These are phyloP conservation scores for Drosophila prostipennis DNA, from an alignment of 2,888 invertebrate genomes.

Conservation along the genomic window DNA sequence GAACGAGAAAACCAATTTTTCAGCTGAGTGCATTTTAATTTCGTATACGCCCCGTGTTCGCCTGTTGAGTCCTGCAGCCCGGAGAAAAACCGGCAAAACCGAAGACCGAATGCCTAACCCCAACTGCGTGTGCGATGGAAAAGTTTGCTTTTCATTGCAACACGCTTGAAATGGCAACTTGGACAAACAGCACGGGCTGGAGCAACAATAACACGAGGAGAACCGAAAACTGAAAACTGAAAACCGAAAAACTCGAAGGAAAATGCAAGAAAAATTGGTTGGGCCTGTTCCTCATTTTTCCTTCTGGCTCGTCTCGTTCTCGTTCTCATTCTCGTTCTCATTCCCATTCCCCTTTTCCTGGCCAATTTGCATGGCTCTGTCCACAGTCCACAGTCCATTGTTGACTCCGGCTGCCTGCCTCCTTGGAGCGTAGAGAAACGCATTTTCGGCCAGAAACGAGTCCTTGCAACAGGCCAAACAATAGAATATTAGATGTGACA, in stretches of 20 bases:
- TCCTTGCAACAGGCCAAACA: constrained; percentile 53
- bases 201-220: constrained; percentile 16
- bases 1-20: constrained; percentile 83
- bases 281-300: constrained; percentile 14
- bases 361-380: constrained; percentile 42
- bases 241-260: constrained; percentile 4
- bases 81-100: constrained; percentile 21
- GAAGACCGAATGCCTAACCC: constrained; percentile 6
- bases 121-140: constrained; percentile 53
- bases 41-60: constrained; percentile 71
- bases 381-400: constrained; percentile 38
- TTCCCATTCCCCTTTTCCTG: constrained; percentile 12
- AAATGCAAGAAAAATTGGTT: constrained; percentile 54
- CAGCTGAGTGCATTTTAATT: constrained; percentile 84
- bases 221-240: neutral
- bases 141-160: constrained; percentile 77
- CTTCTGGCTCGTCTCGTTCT: neutral
- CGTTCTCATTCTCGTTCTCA: neutral
- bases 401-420: constrained; percentile 35
- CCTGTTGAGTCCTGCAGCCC: constrained; percentile 53
- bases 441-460: constrained; percentile 48
- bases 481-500: constrained; percentile 74
- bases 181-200: constrained; percentile 70
- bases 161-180: constrained; percentile 78
- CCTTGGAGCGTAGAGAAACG: constrained; percentile 32